Percentiles rank a stretch among this genome's conserved stretches.
Evolutionary conservation across 92 coral and sea anemone species (phyloP).

Genomic region (Pocillopora meandrina): DNA sequence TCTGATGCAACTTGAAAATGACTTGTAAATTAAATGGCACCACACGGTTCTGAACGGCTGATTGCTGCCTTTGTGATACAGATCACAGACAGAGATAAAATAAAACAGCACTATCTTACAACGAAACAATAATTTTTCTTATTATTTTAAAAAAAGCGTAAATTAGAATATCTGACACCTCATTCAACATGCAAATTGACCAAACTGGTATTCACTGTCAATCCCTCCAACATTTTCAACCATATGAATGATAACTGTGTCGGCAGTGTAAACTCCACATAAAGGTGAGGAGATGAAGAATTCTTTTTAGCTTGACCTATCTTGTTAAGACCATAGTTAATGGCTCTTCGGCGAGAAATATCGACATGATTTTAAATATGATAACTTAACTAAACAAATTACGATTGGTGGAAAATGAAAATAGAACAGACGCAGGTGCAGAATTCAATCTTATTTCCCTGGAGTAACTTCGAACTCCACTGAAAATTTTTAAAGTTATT

Average conservation of each 20-base stretch:
- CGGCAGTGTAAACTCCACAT: background rate
- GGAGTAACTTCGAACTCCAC: too few relatives aligned
- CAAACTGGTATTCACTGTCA: background rate
- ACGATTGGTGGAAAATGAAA: too few relatives aligned
- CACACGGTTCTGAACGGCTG: background rate
- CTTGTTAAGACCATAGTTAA: too few relatives aligned
- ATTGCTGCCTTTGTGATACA: background rate
- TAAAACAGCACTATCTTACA: background rate
- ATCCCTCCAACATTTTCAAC: background rate
- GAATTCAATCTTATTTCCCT: too few relatives aligned
- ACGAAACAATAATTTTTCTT: background rate
- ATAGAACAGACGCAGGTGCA: too few relatives aligned
- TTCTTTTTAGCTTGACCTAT: too few relatives aligned
- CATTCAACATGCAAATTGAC: conserved; percentile 1
- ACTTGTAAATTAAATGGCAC: background rate
- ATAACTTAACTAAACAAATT: too few relatives aligned
- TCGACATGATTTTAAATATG: too few relatives aligned
- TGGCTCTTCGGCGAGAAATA: too few relatives aligned
- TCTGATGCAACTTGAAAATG: conserved; percentile 1
- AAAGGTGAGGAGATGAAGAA: too few relatives aligned
- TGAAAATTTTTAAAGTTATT: too few relatives aligned
- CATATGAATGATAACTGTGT: background rate
- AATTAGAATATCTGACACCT: background rate
- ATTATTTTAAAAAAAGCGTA: background rate
- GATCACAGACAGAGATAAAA: background rate